A percentile compares a stretch with the other conserved stretches of the same genome.
phyloP scores from a whole-genome alignment of 2,888 invertebrate genomes.

The Anagyrus pseudococci region DNA sequence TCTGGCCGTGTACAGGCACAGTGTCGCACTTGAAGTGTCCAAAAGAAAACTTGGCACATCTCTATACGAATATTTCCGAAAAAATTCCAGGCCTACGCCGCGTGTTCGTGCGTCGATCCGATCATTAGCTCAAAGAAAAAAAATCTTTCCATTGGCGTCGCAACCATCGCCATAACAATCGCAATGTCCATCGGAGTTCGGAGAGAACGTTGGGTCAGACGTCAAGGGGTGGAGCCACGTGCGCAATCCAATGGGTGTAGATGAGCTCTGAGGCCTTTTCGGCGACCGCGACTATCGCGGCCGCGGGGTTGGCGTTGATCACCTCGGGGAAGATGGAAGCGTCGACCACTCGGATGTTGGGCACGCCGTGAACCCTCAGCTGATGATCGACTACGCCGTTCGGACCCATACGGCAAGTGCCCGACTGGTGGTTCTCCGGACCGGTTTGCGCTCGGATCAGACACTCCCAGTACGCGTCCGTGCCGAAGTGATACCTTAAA shows the following conservation, averaged over 20 bases:
- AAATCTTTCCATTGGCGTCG: too few relatives aligned
- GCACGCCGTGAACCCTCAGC: slow-evolving; percentile 69
- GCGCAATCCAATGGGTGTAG: slow-evolving; percentile 64
- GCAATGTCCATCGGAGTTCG: too few relatives aligned
- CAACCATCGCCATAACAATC: too few relatives aligned
- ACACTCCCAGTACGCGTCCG: slow-evolving; percentile 75
- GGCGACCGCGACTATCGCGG: slow-evolving; percentile 75
- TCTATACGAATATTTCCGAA: too few relatives aligned
- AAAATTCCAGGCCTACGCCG: too few relatives aligned
- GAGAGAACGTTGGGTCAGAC: too few relatives aligned
- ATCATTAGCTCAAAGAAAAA: too few relatives aligned
- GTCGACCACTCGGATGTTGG: slow-evolving; percentile 71
- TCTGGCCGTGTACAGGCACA: too few relatives aligned
- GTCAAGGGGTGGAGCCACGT: too few relatives aligned
- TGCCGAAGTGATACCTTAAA: slow-evolving; percentile 64
- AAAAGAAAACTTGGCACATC: too few relatives aligned
- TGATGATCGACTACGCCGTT: slow-evolving; percentile 68
- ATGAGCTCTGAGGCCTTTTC: slow-evolving; percentile 76
- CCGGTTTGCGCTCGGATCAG: slow-evolving; percentile 67
- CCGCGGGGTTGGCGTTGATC: slow-evolving; percentile 72
- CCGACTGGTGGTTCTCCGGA: slow-evolving; percentile 73
- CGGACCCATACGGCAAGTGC: slow-evolving; percentile 68
- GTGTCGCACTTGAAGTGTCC: too few relatives aligned
- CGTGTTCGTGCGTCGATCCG: too few relatives aligned
- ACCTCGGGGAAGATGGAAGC: slow-evolving; percentile 74